Conservation (phyloP, 2,113 vertebrate species). For the Perca fluviatilis region DNA sequence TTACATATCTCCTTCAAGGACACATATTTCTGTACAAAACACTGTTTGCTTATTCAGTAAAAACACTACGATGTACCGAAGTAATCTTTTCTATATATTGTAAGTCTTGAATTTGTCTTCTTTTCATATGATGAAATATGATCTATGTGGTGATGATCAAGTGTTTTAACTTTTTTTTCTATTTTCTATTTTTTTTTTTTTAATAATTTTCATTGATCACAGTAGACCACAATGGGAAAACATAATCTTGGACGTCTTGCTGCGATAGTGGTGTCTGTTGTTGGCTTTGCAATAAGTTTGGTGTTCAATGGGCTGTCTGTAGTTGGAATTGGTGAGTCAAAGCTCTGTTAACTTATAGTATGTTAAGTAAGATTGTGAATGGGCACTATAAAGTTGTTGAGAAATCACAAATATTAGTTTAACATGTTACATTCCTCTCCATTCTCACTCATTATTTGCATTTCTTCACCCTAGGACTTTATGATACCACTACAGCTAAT, state of each 20-base stretch:
- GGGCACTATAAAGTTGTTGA: too few species aligned
- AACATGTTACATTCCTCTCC: conserved; percentile 6
- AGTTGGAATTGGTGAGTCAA: conserved; percentile 69
- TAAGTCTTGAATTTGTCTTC: not conserved
- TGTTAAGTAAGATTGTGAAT: not conserved
- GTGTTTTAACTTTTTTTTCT: not conserved
- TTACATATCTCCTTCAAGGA: not conserved
- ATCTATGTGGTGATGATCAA: not conserved
- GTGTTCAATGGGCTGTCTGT: conserved; percentile 79
- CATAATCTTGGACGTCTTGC: conserved; percentile 68
- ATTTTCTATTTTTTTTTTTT: too few species aligned
- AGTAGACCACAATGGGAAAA: conserved; percentile 61
- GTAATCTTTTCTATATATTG: too few species aligned
- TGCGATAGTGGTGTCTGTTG: conserved; percentile 64
- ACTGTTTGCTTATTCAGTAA: not conserved
- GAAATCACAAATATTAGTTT: not conserved
- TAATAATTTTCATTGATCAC: not conserved
- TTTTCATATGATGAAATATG: not conserved
- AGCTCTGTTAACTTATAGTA: not conserved
- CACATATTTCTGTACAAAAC: not conserved
- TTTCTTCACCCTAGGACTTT: conserved; percentile 67
- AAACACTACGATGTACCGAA: not conserved
- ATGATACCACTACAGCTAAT: conserved; percentile 64
- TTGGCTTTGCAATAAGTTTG: conserved; percentile 63
- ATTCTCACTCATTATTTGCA: not conserved